Evolutionary conservation across 2,888 invertebrate species (phyloP), one percentile per base, ranked within the genome.

Genomic region (Griposia aprilina): DNA sequence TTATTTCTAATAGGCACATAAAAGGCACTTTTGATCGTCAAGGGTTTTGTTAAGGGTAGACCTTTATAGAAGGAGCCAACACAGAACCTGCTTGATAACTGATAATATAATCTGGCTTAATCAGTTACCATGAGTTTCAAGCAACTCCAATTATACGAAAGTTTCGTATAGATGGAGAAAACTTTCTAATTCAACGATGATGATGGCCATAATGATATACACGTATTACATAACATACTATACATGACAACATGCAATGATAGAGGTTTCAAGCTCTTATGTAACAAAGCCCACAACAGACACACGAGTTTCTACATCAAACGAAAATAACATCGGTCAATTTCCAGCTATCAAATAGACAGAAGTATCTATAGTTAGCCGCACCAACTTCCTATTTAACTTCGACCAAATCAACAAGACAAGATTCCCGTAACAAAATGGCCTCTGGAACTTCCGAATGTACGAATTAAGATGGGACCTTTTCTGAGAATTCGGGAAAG

Each of bases 341-440:
- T 72, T 83, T 85, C 2, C 13, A 69, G 55, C 26, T 59, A 79
- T 50, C 72, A 69, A 86, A 81, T 75, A 66, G 68, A 76, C 55
- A 81, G 70, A 80, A 82, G 81, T 80, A 86, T 75, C 70, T 26
- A 2, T 36, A 79, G 78, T 83, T 81, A 83, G 66, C 63, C 70
- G 30, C 76, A 72, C 75, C 66, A 80, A 83, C 55, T 87, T 81
- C 65, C 65, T 82, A 88, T 89, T 79, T 81, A 87, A 86, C 83
- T 88, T 89, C 45, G 65, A 68, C 74, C 81, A 79, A 89, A 83
- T 87, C 85, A 89, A 88, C 87, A 87, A 81, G 75, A 82, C 74
- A 63, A 73, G 81, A 80, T 78, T 85, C 75, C 81, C n/a, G 74
- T 67, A 77, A 77, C 78, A 77, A 89, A 89, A 82, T 85, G 83